Conservation (phyloP, 1,140 invertebrate genomes). For the Bombus haemorrhoidalis region DNA sequence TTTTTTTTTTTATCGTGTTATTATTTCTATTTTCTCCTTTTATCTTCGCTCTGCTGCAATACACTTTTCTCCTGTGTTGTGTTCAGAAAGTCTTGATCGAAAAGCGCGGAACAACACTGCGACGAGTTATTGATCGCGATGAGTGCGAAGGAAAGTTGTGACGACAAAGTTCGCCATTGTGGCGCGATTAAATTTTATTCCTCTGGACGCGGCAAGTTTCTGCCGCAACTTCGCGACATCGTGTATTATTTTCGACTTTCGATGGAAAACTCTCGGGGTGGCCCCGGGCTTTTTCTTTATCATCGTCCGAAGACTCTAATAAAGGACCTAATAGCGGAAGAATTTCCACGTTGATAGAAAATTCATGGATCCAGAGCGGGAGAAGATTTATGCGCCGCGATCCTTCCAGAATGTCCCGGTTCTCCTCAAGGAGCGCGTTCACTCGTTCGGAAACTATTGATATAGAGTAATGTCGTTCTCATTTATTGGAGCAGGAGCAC, state of each 20-base stretch:
- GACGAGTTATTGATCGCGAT: conserved; percentile 39
- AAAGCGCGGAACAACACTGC: not conserved
- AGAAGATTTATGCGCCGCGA: conserved; percentile 35
- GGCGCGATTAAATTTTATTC: conserved; percentile 42
- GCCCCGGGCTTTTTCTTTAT: conserved; percentile 8
- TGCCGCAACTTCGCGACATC: conserved; percentile 4
- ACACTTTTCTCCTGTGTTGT: not conserved
- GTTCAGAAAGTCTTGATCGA: not conserved
- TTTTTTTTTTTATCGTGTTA: not conserved
- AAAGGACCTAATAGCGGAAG: conserved; percentile 31
- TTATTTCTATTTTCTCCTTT: not conserved
- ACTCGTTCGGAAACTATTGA: conserved; percentile 31
- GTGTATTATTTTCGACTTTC: conserved; percentile 47
- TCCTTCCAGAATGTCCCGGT: conserved; percentile 17
- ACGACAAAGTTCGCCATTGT: conserved; percentile 7
- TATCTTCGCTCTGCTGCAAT: not conserved
- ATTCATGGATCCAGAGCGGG: conserved; percentile 24
- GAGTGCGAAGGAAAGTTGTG: conserved; percentile 13
- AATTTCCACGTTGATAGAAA: conserved; percentile 45
- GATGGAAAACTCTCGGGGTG: not conserved
- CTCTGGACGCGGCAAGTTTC: conserved; percentile 3
- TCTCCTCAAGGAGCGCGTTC: not conserved
- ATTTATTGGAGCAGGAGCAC: conserved; percentile 33
- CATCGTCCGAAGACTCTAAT: conserved; percentile 30
- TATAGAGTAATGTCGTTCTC: conserved; percentile 11